Percentiles rank a stretch among this genome's conserved stretches.
phyloP scores from a whole-genome alignment of 1,140 invertebrate species.

The Drosophila paulistorum region DNA sequence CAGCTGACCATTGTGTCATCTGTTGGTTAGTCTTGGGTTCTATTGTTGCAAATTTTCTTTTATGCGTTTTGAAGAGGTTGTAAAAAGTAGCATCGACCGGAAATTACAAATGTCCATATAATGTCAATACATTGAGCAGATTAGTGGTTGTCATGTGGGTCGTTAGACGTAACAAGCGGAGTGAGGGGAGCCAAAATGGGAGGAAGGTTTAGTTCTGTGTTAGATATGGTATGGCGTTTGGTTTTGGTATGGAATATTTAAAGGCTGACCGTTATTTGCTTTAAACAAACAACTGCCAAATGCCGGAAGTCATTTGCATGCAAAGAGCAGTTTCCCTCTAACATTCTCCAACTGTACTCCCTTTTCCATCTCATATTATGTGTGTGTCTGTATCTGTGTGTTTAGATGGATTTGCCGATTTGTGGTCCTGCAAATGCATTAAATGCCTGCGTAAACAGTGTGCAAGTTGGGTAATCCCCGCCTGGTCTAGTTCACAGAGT shows the following conservation, averaged over 20 bases:
- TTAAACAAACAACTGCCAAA: constrained; percentile 67
- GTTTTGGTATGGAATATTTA: constrained; percentile 51
- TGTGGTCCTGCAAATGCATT: constrained; percentile 76
- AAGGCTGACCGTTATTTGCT: constrained; percentile 56
- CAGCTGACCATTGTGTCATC: constrained; percentile 50
- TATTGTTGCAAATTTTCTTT: constrained; percentile 77
- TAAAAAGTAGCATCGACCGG: constrained; percentile 75
- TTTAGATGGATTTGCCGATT: constrained; percentile 79
- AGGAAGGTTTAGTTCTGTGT: neutral
- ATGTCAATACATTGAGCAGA: constrained; percentile 77
- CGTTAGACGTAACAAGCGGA: constrained; percentile 32
- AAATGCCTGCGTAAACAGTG: constrained; percentile 69
- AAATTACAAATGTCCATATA: constrained; percentile 81
- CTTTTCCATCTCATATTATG: neutral
- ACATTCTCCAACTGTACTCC: neutral
- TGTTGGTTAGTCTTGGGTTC: constrained; percentile 28
- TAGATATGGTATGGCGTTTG: constrained; percentile 22
- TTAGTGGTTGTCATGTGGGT: constrained; percentile 78
- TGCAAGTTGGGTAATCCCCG: constrained; percentile 32
- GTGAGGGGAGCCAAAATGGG: neutral
- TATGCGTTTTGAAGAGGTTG: constrained; percentile 69
- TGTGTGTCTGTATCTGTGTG: constrained; percentile 44
- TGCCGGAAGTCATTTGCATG: constrained; percentile 71
- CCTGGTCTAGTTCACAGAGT: constrained; percentile 16
- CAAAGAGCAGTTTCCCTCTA: constrained; percentile 17